phyloP scores from a whole-genome alignment of 2,797 vertebrate species.

The Artibeus jamaicensis region DNA sequence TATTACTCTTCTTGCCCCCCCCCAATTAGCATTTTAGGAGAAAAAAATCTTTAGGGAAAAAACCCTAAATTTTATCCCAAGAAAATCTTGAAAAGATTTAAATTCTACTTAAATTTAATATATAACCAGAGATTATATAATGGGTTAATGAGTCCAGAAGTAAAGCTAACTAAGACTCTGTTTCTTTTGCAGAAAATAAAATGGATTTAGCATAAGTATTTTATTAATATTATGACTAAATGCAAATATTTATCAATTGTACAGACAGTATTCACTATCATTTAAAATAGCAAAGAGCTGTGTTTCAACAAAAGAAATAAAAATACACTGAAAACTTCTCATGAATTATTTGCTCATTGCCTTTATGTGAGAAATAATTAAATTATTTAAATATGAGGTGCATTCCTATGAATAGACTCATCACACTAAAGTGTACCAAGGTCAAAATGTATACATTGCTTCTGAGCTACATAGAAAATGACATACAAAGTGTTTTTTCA shows the following conservation, averaged over 20 bases:
- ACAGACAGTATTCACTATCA: conserved; percentile 11
- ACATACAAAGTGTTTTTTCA: background rate
- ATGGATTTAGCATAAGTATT: conserved; percentile 69
- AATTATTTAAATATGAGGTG: background rate
- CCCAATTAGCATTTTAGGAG: conserved; percentile 16
- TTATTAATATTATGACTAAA: conserved; percentile 74
- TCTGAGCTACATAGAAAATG: background rate
- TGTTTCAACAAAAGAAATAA: conserved; percentile 42
- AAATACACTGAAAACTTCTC: background rate
- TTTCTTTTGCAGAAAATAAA: conserved; percentile 71
- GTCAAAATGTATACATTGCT: background rate
- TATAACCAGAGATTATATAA: conserved; percentile 71
- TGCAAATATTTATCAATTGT: conserved; percentile 80
- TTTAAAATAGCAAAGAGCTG: conserved; percentile 57
- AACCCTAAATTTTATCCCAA: conserved; percentile 36
- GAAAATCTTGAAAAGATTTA: conserved; percentile 71
- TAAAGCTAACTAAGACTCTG: conserved; percentile 81
- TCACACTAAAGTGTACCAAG: background rate
- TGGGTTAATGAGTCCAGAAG: conserved; percentile 76
- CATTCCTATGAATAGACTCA: background rate
- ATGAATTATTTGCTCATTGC: conserved; percentile 39
- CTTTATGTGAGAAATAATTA: conserved; percentile 24
- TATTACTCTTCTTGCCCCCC: background rate
- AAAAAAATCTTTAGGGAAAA: background rate
- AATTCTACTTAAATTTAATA: conserved; percentile 72